phyloP scores from a whole-genome alignment of 1,140 invertebrate species.

The Orchestia grillus region DNA sequence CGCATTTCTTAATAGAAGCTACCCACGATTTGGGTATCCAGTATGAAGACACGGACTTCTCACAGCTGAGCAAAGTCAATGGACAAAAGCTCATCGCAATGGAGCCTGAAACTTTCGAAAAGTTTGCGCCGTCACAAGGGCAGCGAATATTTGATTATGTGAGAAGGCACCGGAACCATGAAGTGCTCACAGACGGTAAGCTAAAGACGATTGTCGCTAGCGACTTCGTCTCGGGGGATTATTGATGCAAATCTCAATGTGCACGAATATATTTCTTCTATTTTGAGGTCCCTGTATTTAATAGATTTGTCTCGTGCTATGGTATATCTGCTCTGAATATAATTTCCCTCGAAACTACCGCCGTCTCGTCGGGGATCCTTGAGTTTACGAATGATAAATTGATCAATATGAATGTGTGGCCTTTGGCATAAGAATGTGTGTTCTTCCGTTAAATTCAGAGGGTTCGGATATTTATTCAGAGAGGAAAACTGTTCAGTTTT shows the following conservation, averaged over 20 bases:
- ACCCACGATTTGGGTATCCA: conserved; percentile 46
- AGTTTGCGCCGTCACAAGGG: conserved; percentile 45
- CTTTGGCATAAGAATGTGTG: background rate
- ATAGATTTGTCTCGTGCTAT: background rate
- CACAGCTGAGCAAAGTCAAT: conserved; percentile 48
- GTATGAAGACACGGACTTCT: conserved; percentile 47
- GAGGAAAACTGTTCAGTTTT: background rate
- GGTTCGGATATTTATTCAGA: background rate
- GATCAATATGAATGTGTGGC: background rate
- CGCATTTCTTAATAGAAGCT: conserved; percentile 53
- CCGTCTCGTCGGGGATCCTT: background rate
- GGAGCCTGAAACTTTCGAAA: conserved; percentile 51
- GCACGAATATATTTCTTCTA: background rate
- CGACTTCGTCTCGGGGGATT: background rate
- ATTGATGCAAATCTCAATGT: background rate
- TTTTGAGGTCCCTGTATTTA: background rate
- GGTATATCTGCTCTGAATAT: no score
- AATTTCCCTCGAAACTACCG: no score
- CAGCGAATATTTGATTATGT: conserved; percentile 57
- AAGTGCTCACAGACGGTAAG: background rate
- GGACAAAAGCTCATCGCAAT: conserved; percentile 44
- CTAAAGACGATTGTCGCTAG: background rate
- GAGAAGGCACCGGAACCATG: conserved; percentile 28
- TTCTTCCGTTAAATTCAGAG: background rate
- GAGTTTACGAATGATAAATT: background rate